phyloP scores from a whole-genome alignment of 2,888 invertebrate genomes.

The Nymphalis polychloros region DNA sequence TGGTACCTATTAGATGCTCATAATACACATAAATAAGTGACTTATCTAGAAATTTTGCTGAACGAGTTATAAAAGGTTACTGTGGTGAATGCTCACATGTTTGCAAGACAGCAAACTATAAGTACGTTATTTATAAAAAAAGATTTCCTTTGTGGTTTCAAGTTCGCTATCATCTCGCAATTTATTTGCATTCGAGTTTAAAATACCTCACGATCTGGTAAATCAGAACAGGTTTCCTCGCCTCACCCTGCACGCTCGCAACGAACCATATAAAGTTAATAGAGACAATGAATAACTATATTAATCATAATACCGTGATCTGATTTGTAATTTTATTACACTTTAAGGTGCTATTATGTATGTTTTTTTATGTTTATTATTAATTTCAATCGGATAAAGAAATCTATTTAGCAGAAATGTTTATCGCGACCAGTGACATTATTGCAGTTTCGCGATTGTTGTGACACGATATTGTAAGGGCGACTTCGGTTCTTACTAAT shows the following conservation, averaged over 20 bases:
- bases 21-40: not conserved
- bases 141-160: constrained; percentile 60
- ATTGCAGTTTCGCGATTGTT: too few relatives aligned
- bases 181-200: constrained; percentile 75
- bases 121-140: constrained; percentile 11
- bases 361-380: not conserved
- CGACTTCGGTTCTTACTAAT: too few relatives aligned
- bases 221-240: constrained; percentile 74
- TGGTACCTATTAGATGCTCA: too few relatives aligned
- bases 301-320: constrained; percentile 22
- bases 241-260: constrained; percentile 55
- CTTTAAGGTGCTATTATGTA: not conserved
- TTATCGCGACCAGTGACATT: too few relatives aligned
- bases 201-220: constrained; percentile 77
- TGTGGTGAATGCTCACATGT: not conserved
- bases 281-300: constrained; percentile 54
- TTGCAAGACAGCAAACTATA: constrained; percentile 17
- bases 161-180: constrained; percentile 70
- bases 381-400: too few relatives aligned
- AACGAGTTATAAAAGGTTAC: constrained; percentile 7
- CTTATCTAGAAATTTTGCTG: not conserved
- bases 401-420: too few relatives aligned
- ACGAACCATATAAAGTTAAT: constrained; percentile 52
- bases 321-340: constrained; percentile 9
- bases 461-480: too few relatives aligned